Evolutionary conservation across 2,888 invertebrate species (phyloP).

Genomic region (Myopa testacea): DNA sequence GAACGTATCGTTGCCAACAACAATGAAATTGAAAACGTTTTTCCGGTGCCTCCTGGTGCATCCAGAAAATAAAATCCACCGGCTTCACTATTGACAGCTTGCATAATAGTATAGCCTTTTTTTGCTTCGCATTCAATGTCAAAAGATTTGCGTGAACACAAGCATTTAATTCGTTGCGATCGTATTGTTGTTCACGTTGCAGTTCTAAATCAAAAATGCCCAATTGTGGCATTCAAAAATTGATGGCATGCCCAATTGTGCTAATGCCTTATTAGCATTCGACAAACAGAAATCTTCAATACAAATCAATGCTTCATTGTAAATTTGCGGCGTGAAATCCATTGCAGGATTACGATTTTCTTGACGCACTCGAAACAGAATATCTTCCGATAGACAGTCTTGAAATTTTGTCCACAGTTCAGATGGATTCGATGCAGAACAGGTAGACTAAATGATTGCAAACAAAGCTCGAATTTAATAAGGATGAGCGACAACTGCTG

Average conservation of each 20-base stretch:
- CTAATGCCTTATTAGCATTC: constrained; percentile 1
- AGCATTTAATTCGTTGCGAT: constrained; percentile 32
- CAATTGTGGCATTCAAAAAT: too few relatives aligned
- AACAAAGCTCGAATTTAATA: constrained; percentile 47
- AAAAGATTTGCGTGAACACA: constrained; percentile 40
- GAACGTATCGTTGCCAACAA: constrained; percentile 16
- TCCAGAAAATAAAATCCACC: constrained; percentile 29
- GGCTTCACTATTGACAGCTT: constrained; percentile 29
- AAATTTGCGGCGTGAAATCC: constrained; percentile 40
- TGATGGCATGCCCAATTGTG: constrained; percentile 11
- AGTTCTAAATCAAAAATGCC: constrained; percentile 14
- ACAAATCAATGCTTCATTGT: constrained; percentile 9
- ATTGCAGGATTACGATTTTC: background rate
- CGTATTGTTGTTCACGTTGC: constrained; percentile 23
- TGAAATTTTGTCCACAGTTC: constrained; percentile 47
- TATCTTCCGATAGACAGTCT: constrained; percentile 46
- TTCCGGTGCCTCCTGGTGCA: background rate
- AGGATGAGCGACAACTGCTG: constrained; percentile 36
- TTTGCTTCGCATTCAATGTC: constrained; percentile 39
- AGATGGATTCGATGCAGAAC: constrained; percentile 44
- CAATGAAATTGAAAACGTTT: constrained; percentile 10
- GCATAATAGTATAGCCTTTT: constrained; percentile 31
- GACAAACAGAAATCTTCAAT: constrained; percentile 15
- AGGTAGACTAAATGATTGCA: constrained; percentile 49
- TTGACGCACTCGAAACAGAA: too few relatives aligned